A percentile compares a stretch with the other conserved stretches of the same genome.
These are phyloP conservation scores for Lycia hirtaria DNA, from an alignment of 2,888 invertebrate genomes.

Conservation along the genomic window DNA sequence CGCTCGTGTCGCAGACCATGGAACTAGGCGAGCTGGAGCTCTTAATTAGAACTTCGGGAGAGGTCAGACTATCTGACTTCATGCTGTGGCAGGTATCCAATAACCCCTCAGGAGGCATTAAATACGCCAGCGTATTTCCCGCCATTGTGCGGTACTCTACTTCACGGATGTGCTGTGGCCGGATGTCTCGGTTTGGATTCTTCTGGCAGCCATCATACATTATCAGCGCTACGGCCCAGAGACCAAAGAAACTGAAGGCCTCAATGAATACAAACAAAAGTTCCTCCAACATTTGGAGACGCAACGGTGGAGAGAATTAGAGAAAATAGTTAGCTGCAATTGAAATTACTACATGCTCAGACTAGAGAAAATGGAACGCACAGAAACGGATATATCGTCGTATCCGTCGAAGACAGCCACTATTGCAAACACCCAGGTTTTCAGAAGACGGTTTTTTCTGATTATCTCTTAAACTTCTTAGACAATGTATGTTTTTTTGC, in stretches of 20 bases:
- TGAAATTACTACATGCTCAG: slow-evolving; percentile 8
- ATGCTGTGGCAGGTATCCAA: slow-evolving; percentile 96
- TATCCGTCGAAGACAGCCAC: no score
- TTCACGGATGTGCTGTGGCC: slow-evolving; percentile 98
- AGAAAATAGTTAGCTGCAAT: slow-evolving; percentile 57
- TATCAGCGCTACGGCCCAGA: slow-evolving; percentile 89
- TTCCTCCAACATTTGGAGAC: slow-evolving; percentile 75
- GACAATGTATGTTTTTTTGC: no score
- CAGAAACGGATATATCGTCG: no score
- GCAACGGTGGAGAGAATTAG: slow-evolving; percentile 65
- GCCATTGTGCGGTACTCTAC: slow-evolving; percentile 93
- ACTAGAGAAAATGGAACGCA: no score
- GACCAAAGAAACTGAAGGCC: slow-evolving; percentile 45
- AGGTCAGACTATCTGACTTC: slow-evolving; percentile 96
- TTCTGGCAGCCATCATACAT: slow-evolving; percentile 93
- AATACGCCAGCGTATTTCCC: no score
- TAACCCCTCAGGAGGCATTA: no score
- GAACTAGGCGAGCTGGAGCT: slow-evolving; percentile 93
- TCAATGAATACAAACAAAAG: slow-evolving; percentile 58
- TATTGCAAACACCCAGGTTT: no score
- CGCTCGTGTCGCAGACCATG: slow-evolving; percentile 90
- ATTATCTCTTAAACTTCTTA: no score
- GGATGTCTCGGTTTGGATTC: slow-evolving; percentile 96
- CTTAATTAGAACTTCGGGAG: slow-evolving; percentile 97
- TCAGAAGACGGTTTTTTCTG: no score